phyloP scores from a whole-genome alignment of 2,888 invertebrate species.

The Cephus pulcher region DNA sequence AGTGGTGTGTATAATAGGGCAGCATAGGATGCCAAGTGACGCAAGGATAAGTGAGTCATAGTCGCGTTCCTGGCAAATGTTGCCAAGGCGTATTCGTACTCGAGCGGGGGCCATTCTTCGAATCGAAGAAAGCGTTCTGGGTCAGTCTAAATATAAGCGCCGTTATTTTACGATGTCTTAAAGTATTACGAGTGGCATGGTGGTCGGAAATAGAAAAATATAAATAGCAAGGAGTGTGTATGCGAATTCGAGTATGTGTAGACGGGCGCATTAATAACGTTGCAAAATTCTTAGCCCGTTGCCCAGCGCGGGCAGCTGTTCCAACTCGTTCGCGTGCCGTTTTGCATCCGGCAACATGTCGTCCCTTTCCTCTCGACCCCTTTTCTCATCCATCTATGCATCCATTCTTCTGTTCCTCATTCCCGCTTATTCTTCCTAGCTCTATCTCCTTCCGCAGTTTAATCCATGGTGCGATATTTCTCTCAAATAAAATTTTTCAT shows the following conservation, averaged over 20 bases:
- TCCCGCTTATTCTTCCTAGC: no score
- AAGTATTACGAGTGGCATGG: not conserved
- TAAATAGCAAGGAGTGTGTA: not conserved
- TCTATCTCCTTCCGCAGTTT: no score
- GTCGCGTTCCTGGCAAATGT: not conserved
- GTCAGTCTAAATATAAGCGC: not conserved
- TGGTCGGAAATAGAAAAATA: constrained; percentile 2
- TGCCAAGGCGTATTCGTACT: not conserved
- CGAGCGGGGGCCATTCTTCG: not conserved
- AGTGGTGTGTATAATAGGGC: not conserved
- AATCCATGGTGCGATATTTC: no score
- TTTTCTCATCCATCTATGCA: no score
- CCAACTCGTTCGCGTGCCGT: not conserved
- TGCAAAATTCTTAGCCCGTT: not conserved
- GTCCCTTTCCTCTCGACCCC: no score
- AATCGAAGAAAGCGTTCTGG: not conserved
- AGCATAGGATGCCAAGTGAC: not conserved
- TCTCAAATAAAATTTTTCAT: no score
- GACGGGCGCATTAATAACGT: not conserved
- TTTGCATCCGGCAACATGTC: no score
- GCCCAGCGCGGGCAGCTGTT: not conserved
- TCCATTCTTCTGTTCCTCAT: no score
- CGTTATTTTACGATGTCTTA: not conserved
- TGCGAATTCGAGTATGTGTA: not conserved
- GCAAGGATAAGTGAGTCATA: not conserved